Conservation (phyloP, 2,888 invertebrate species). For the Tillus elongatus region DNA sequence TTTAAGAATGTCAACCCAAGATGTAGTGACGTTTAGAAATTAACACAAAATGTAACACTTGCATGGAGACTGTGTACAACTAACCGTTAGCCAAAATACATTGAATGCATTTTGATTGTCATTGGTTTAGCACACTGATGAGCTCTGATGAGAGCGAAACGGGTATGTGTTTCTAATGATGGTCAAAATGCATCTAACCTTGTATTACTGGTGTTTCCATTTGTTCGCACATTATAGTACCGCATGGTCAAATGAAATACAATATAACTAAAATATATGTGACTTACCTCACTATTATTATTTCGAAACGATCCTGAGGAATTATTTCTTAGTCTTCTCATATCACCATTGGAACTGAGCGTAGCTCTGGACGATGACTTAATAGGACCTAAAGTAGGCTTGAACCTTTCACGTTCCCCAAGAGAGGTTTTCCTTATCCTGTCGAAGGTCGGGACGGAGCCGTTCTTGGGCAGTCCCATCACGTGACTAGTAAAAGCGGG, state of each 20-base stretch:
- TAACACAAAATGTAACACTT: too few species aligned
- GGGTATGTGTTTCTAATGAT: too few species aligned
- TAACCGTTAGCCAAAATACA: too few species aligned
- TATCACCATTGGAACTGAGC: slow-evolving; percentile 66
- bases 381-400: slow-evolving; percentile 74
- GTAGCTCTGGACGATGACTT: slow-evolving; percentile 68
- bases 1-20: too few species aligned
- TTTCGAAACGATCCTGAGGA: slow-evolving; percentile 52
- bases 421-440: slow-evolving; percentile 75
- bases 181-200: too few species aligned
- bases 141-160: too few species aligned
- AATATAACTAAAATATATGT: slow-evolving; percentile 6
- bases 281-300: slow-evolving; percentile 51
- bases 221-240: too few species aligned
- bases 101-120: too few species aligned
- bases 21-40: too few species aligned
- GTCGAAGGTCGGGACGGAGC: slow-evolving; percentile 84
- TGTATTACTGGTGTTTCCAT: too few species aligned
- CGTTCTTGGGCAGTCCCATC: slow-evolving; percentile 69
- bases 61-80: too few species aligned
- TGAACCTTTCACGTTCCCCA: slow-evolving; percentile 68
- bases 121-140: too few species aligned
- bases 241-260: not conserved
- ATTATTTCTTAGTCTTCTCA: slow-evolving; percentile 50
- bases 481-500: slow-evolving; percentile 65